phyloP scores from a whole-genome alignment of 2,797 vertebrate genomes.

The Anas georgica region DNA sequence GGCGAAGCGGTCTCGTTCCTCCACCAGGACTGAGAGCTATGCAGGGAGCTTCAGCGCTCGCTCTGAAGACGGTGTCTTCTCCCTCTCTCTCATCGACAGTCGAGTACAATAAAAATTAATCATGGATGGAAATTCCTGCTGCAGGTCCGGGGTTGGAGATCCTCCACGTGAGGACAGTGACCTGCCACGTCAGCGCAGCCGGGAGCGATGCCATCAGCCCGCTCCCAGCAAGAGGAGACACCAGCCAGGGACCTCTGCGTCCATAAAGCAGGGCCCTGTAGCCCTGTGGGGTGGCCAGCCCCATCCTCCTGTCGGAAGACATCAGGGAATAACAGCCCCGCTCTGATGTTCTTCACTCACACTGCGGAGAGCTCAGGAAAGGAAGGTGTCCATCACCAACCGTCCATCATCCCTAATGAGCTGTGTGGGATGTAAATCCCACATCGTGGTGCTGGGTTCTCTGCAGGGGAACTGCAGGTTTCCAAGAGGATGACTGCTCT shows the following conservation, averaged over 20 bases:
- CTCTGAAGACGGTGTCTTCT: neutral
- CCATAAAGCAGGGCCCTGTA: neutral
- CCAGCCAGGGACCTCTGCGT: neutral
- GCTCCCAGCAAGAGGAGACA: neutral
- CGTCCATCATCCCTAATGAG: neutral
- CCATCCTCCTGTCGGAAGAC: neutral
- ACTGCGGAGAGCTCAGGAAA: neutral
- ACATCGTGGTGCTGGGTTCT: neutral
- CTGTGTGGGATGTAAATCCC: neutral
- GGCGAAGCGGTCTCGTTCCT: neutral
- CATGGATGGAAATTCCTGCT: neutral
- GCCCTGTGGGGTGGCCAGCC: neutral
- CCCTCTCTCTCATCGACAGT: neutral
- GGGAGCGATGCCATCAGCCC: no score
- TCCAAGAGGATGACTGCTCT: neutral
- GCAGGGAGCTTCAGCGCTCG: neutral
- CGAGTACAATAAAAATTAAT: neutral
- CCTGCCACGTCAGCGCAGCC: neutral
- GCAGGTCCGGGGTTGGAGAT: neutral
- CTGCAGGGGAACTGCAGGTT: neutral
- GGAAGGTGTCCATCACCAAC: neutral
- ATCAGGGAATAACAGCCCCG: neutral
- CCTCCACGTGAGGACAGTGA: neutral
- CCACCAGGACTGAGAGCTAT: neutral
- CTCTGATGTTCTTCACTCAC: neutral